phyloP scores from a whole-genome alignment of 2,888 invertebrate genomes.

The Tribolium freemani region DNA sequence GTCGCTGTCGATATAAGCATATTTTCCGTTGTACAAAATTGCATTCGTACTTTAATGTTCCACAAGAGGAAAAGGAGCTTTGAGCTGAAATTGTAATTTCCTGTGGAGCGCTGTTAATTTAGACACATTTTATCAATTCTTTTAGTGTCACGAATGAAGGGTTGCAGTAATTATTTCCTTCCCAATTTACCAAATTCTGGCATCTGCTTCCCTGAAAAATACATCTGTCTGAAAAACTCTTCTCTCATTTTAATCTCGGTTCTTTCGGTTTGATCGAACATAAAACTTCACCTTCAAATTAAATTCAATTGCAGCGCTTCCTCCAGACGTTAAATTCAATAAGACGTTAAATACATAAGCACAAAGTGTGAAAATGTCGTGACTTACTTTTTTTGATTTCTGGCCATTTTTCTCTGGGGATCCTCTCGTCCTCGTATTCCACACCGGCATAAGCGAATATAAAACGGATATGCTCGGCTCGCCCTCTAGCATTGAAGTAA shows the following conservation, averaged over 20 bases:
- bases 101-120: no score
- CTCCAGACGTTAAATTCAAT: slow-evolving; percentile 4
- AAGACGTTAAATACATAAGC: slow-evolving; percentile 15
- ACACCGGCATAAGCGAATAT: slow-evolving; percentile 72
- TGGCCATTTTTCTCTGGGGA: slow-evolving; percentile 71
- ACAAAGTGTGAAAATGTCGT: slow-evolving; percentile 11
- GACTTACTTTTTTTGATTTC: slow-evolving; percentile 70
- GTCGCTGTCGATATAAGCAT: no score
- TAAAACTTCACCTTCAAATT: slow-evolving; percentile 26
- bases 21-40: no score
- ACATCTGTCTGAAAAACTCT: background rate
- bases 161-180: no score
- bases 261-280: slow-evolving; percentile 14
- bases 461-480: slow-evolving; percentile 73
- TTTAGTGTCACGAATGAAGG: no score
- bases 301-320: slow-evolving; percentile 4
- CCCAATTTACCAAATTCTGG: no score
- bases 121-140: no score
- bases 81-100: no score
- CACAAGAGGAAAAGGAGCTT: no score
- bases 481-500: slow-evolving; percentile 73
- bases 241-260: background rate
- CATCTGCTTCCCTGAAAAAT: no score
- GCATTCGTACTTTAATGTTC: no score
- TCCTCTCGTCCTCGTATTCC: slow-evolving; percentile 71